phyloP scores from a whole-genome alignment of 2,113 vertebrate species.

The Callorhinus ursinus region DNA sequence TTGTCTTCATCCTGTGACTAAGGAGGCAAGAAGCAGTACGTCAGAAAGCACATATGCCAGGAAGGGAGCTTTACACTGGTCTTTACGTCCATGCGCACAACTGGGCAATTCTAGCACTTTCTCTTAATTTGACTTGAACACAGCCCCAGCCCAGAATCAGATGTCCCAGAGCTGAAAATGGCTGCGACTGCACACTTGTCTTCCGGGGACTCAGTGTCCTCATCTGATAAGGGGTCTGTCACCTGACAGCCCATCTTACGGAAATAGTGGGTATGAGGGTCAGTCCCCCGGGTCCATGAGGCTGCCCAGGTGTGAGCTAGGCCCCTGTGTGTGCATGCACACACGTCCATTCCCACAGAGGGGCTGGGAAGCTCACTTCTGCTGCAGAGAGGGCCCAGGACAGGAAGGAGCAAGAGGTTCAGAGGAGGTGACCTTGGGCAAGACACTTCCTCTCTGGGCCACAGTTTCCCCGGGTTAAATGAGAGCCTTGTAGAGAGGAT shows the following conservation, averaged over 20 bases:
- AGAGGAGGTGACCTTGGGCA: neutral
- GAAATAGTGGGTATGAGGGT: neutral
- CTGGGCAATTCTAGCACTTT: neutral
- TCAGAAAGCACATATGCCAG: accelerated
- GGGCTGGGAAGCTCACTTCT: neutral
- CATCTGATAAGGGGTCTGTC: neutral
- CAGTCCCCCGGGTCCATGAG: neutral
- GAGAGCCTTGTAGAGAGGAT: too few species aligned
- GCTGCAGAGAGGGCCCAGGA: neutral
- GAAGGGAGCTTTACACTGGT: accelerated
- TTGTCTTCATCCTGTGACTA: neutral
- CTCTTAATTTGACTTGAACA: neutral
- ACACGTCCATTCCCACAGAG: accelerated
- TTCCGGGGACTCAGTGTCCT: neutral
- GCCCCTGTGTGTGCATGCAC: accelerated
- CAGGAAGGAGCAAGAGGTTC: neutral
- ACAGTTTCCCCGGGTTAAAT: neutral
- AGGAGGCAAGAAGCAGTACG: accelerated
- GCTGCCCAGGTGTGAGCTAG: neutral
- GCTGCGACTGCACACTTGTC: neutral
- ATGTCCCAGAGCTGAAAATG: neutral
- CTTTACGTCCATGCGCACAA: accelerated
- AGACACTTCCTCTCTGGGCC: neutral
- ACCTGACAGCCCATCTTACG: neutral
- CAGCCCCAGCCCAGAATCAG: neutral